phyloP scores from a whole-genome alignment of 2,888 invertebrate genomes.

The Dasypogon diadema region DNA sequence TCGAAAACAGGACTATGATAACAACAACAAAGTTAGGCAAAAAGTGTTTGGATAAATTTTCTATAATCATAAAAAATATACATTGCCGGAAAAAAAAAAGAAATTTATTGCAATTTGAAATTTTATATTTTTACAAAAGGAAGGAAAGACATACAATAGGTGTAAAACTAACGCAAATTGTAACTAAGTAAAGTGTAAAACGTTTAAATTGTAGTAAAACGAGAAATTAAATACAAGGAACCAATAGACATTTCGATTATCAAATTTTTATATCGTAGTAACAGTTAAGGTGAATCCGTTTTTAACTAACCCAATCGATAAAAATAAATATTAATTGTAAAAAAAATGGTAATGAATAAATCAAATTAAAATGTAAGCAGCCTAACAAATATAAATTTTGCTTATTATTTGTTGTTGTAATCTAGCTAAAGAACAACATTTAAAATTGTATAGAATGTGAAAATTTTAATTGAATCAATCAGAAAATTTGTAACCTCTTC shows the following conservation, averaged over 20 bases:
- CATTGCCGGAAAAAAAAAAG: constrained; percentile 6
- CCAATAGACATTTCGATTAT: constrained; percentile 42
- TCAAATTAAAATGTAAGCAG: not conserved
- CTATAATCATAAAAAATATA: constrained; percentile 32
- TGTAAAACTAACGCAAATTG: not conserved
- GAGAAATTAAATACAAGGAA: constrained; percentile 23
- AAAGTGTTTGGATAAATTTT: constrained; percentile 30
- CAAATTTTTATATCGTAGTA: constrained; percentile 33
- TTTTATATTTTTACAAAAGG: constrained; percentile 46
- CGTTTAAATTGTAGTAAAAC: constrained; percentile 16
- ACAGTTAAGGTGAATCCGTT: not conserved
- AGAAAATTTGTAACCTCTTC: not conserved
- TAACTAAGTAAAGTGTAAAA: constrained; percentile 17
- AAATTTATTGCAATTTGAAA: constrained; percentile 41
- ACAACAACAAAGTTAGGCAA: constrained; percentile 41
- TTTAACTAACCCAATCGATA: not conserved
- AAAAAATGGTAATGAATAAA: not conserved
- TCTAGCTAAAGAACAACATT: not conserved
- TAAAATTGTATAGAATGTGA: not conserved
- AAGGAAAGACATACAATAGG: constrained; percentile 16
- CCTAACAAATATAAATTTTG: not conserved
- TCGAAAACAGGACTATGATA: constrained; percentile 24
- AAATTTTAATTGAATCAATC: not conserved
- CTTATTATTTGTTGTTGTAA: not conserved
- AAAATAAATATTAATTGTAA: not conserved